phyloP scores from a whole-genome alignment of 2,797 vertebrate genomes.

The Hirundo rustica region DNA sequence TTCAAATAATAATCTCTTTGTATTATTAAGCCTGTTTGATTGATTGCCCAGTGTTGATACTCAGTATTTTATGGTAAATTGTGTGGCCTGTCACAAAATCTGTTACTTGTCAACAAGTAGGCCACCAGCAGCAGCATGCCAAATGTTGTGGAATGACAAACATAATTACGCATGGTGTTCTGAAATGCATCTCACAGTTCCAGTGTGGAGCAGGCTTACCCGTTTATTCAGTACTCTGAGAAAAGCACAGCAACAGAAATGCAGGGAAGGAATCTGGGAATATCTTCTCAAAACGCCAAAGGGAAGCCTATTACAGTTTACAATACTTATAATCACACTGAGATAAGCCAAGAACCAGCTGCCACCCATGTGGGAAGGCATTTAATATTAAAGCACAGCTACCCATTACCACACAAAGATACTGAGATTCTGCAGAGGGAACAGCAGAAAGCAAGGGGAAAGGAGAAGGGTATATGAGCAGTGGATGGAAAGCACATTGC shows the following conservation, averaged over 20 bases:
- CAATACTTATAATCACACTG: neutral
- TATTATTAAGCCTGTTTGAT: conserved; percentile 32
- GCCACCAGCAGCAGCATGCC: conserved; percentile 54
- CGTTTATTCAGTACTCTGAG: neutral
- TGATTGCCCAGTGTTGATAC: conserved; percentile 57
- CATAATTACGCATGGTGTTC: conserved; percentile 34
- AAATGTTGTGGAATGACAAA: conserved; percentile 62
- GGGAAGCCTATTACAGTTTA: neutral
- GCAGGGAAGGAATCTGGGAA: neutral
- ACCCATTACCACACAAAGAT: neutral
- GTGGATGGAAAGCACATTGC: neutral
- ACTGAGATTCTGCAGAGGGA: neutral
- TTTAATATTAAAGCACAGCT: neutral
- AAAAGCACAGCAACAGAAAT: neutral
- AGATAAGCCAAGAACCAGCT: neutral
- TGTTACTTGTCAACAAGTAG: conserved; percentile 67
- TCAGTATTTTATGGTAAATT: conserved; percentile 63
- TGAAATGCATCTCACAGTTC: conserved; percentile 48
- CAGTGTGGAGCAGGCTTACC: neutral
- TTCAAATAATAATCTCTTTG: conserved; percentile 38
- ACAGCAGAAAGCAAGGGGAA: neutral
- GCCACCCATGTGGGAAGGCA: neutral
- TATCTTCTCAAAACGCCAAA: neutral
- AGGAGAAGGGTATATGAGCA: neutral
- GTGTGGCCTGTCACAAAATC: conserved; percentile 61